Conservation (phyloP, 2,888 invertebrate species). For the Drosophila mercatorum region DNA sequence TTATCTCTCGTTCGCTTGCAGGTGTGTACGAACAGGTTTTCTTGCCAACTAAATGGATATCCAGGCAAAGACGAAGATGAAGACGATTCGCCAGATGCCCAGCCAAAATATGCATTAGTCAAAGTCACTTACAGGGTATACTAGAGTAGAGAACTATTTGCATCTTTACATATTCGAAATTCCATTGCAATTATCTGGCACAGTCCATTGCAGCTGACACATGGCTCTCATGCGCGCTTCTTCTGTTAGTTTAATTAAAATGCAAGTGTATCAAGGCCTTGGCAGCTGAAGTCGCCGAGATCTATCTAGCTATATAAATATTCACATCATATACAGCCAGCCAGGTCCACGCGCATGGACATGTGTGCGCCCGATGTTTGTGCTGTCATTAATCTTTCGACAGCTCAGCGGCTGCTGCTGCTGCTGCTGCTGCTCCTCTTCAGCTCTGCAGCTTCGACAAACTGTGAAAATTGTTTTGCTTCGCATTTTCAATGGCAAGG, state of each 20-base stretch:
- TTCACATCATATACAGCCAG: slow-evolving; percentile 20
- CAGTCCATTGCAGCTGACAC: slow-evolving; percentile 16
- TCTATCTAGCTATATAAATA: slow-evolving; percentile 1
- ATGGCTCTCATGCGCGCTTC: slow-evolving; percentile 5
- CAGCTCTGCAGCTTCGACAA: slow-evolving; percentile 15
- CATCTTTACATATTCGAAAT: not conserved
- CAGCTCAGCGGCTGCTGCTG: slow-evolving; percentile 33
- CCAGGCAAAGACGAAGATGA: not conserved
- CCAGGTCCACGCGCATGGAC: slow-evolving; percentile 40
- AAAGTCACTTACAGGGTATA: not conserved
- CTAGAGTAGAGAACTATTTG: not conserved
- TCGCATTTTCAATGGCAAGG: slow-evolving; percentile 73
- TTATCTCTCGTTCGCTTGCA: slow-evolving; percentile 58
- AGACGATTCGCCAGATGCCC: not conserved
- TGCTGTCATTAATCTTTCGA: slow-evolving; percentile 75
- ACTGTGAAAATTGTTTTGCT: slow-evolving; percentile 53
- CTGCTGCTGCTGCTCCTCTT: slow-evolving; percentile 4
- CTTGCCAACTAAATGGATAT: slow-evolving; percentile 12
- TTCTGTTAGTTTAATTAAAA: slow-evolving; percentile 68
- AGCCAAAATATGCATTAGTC: not conserved
- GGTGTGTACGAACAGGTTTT: slow-evolving; percentile 69
- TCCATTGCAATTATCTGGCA: slow-evolving; percentile 19
- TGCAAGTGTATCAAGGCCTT: slow-evolving; percentile 71
- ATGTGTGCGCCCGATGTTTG: slow-evolving; percentile 59
- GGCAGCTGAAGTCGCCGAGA: slow-evolving; percentile 5